Conservation (phyloP, 2,797 vertebrate species). For the Esox lucius region DNA sequence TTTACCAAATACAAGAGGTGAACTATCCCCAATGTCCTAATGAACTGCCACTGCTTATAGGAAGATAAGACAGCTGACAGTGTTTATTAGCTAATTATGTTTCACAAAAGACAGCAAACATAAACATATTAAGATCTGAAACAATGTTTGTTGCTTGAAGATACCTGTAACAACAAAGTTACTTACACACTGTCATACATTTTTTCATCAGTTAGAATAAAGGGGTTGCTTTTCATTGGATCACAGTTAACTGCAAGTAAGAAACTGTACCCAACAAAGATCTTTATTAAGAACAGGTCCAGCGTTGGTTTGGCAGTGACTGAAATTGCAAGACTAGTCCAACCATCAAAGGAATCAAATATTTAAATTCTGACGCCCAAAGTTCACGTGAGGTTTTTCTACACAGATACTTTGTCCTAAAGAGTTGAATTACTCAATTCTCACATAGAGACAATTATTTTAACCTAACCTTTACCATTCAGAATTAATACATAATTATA, state of each 20-base stretch:
- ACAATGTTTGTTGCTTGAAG: neutral
- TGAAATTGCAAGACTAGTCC: neutral
- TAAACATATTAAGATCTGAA: neutral
- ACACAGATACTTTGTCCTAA: neutral
- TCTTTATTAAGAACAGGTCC: neutral
- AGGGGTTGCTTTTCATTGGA: no score
- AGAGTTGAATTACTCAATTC: neutral
- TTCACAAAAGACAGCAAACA: neutral
- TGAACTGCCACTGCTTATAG: no score
- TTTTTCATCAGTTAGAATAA: neutral
- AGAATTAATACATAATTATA: no score
- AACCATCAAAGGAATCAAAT: neutral
- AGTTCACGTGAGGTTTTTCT: neutral
- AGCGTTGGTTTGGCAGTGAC: neutral
- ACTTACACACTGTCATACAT: neutral
- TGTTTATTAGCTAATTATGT: neutral
- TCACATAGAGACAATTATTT: no score
- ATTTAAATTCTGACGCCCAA: neutral
- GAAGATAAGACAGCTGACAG: neutral
- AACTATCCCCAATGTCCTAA: no score
- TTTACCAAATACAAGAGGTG: no score
- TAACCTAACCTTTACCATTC: no score
- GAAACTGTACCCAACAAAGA: no score
- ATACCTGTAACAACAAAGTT: neutral
- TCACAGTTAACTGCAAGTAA: no score